Conservation (phyloP, 2,888 invertebrate genomes). For the Nomada ruficornis region DNA sequence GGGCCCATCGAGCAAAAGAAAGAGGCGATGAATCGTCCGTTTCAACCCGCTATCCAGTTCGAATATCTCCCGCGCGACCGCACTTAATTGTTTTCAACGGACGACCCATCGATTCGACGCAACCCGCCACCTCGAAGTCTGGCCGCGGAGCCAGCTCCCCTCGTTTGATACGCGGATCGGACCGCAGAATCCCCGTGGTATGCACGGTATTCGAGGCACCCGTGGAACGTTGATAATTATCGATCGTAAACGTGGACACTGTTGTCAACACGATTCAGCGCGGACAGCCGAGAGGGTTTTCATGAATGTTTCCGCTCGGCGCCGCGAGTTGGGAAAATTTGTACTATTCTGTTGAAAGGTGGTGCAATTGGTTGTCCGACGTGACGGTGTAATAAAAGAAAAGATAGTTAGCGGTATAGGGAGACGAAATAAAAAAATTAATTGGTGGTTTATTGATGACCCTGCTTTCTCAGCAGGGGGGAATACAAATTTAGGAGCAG, state of each 20-base stretch:
- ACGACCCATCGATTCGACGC: conserved; percentile 50
- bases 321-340: not conserved
- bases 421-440: too few species aligned
- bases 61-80: conserved; percentile 45
- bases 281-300: conserved; percentile 29
- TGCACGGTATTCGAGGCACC: conserved; percentile 43
- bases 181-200: conserved; percentile 20
- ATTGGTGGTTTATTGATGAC: too few species aligned
- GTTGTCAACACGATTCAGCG: conserved; percentile 45
- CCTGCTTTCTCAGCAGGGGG: too few species aligned
- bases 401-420: too few species aligned
- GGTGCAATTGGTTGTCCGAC: too few species aligned
- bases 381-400: too few species aligned
- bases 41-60: conserved; percentile 35
- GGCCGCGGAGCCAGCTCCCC: not conserved
- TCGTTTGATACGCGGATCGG: conserved; percentile 42
- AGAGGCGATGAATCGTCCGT: conserved; percentile 61
- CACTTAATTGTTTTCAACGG: conserved; percentile 62
- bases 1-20: conserved; percentile 37
- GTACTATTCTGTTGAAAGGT: not conserved
- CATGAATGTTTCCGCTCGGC: conserved; percentile 12
- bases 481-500: too few species aligned
- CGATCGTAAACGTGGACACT: conserved; percentile 48
- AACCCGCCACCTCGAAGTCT: not conserved
- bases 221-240: conserved; percentile 49